Evolutionary conservation across 2,113 vertebrate genomes (phyloP).

Genomic region (Aptenodytes patagonicus): DNA sequence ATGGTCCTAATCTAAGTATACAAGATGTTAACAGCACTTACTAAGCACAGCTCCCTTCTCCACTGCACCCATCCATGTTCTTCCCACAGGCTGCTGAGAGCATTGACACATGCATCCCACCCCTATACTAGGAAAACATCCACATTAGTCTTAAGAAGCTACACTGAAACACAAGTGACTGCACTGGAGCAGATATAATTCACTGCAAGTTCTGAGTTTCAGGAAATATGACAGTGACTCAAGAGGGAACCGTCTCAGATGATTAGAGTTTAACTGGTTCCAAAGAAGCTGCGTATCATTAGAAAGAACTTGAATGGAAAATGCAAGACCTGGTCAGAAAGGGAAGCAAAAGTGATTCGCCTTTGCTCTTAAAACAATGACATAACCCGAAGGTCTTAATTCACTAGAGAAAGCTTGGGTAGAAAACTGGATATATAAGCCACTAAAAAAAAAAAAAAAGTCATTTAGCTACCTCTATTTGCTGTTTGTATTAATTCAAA

Average conservation of each 20-base stretch:
- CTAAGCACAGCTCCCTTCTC: neutral
- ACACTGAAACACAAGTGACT: neutral
- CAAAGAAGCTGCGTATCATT: neutral
- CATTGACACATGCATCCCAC: neutral
- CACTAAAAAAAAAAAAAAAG: neutral
- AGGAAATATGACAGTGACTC: neutral
- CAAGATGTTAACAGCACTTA: neutral
- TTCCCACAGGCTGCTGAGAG: neutral
- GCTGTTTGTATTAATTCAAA: neutral
- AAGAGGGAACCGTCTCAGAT: neutral
- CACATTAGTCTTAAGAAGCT: neutral
- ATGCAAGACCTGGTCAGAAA: neutral
- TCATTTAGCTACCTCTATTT: neutral
- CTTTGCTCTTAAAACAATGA: neutral
- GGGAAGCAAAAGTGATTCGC: neutral
- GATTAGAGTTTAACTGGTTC: neutral
- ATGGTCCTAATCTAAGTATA: neutral
- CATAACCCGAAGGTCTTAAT: neutral
- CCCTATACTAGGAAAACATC: neutral
- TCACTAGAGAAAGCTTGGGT: neutral
- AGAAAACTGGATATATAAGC: neutral
- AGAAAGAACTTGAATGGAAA: neutral
- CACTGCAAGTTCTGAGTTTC: neutral
- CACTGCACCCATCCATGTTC: no score
- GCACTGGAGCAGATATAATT: neutral